phyloP scores from a whole-genome alignment of 2,888 invertebrate genomes.

The Andrena flavipes region DNA sequence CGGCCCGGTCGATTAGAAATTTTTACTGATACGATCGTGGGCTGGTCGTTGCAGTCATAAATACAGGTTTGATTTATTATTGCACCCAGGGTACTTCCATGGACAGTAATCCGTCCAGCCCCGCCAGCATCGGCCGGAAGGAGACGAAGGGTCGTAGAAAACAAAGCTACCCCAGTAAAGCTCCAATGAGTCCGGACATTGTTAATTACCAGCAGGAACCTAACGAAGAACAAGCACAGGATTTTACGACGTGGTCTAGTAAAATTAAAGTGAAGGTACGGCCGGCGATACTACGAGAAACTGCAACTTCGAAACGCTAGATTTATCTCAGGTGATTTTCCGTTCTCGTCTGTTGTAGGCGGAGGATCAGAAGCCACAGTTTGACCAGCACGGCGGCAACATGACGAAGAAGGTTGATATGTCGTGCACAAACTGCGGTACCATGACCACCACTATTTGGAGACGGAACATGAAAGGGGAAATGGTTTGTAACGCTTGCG shows the following conservation, averaged over 20 bases:
- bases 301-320: not conserved
- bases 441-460: slow-evolving; percentile 99
- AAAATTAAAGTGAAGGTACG: slow-evolving; percentile 78
- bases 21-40: not conserved
- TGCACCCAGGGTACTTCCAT: slow-evolving; percentile 79
- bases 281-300: not conserved
- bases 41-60: not conserved
- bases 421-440: slow-evolving; percentile 98
- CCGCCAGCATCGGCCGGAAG: slow-evolving; percentile 84
- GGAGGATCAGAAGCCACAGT: slow-evolving; percentile 79
- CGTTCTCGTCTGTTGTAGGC: slow-evolving; percentile 57
- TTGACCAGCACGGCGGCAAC: slow-evolving; percentile 80
- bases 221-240: slow-evolving; percentile 82
- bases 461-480: slow-evolving; percentile 97
- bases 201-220: slow-evolving; percentile 80
- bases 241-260: slow-evolving; percentile 83
- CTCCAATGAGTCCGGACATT: slow-evolving; percentile 83
- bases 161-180: slow-evolving; percentile 92
- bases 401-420: slow-evolving; percentile 89
- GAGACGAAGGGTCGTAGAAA: slow-evolving; percentile 90
- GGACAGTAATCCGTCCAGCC: slow-evolving; percentile 84
- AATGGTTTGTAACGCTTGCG: slow-evolving; percentile 99
- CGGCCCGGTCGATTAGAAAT: not conserved
- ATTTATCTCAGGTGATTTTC: not conserved
- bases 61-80: slow-evolving; percentile 40